A percentile compares a stretch with the other conserved stretches of the same genome.
Conservation (phyloP, 2,113 vertebrate genomes). For the Phylloscopus whistleri region DNA sequence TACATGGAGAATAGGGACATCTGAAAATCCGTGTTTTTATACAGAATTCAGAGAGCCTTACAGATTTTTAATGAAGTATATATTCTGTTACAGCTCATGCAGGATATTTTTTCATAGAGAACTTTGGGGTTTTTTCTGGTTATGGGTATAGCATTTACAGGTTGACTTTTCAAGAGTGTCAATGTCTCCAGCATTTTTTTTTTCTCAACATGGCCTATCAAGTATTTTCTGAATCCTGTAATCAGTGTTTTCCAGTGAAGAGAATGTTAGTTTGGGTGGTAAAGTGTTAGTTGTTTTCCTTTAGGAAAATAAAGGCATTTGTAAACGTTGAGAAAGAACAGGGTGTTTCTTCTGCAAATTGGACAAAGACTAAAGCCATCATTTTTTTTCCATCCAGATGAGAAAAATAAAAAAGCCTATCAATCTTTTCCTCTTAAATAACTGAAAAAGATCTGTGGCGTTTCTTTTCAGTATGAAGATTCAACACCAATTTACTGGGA, state of each 20-base stretch:
- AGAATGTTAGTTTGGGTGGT: background rate
- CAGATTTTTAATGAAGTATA: background rate
- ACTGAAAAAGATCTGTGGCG: background rate
- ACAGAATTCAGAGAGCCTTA: background rate
- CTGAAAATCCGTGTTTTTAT: background rate
- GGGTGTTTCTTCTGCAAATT: background rate
- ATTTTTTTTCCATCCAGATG: background rate
- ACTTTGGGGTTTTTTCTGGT: background rate
- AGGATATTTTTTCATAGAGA: background rate
- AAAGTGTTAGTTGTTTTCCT: background rate
- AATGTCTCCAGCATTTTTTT: background rate
- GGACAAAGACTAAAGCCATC: background rate
- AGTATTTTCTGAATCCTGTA: background rate
- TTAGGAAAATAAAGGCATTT: background rate
- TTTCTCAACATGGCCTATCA: background rate
- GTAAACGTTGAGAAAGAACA: background rate
- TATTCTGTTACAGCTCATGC: background rate
- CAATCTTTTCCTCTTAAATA: background rate
- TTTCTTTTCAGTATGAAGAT: background rate
- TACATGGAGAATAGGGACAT: background rate
- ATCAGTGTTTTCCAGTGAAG: background rate
- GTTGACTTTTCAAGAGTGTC: background rate
- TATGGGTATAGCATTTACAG: background rate
- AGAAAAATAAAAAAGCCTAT: background rate
- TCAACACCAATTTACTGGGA: background rate